phyloP scores from a whole-genome alignment of 2,113 vertebrate genomes.

The Saimiri boliviensis region DNA sequence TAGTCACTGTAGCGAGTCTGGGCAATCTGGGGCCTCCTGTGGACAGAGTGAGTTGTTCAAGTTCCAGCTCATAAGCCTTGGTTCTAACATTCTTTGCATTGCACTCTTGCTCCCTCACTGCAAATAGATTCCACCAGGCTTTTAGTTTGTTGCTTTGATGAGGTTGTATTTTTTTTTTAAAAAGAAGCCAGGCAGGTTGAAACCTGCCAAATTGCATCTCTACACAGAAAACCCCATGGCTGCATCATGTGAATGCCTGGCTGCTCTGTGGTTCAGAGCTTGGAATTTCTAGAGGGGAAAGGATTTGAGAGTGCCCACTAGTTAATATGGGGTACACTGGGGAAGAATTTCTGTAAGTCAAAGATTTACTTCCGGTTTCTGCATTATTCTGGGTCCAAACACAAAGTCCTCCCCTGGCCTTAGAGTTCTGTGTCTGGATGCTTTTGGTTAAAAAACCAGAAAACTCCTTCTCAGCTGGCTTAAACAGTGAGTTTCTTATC shows the following conservation, averaged over 20 bases:
- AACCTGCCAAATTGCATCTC: background rate
- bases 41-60: background rate
- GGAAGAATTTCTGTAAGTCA: slow-evolving; percentile 15
- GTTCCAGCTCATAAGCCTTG: background rate
- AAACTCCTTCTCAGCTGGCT: background rate
- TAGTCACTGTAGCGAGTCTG: background rate
- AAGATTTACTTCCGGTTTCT: background rate
- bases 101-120: background rate
- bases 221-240: background rate
- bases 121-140: background rate
- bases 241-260: background rate
- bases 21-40: background rate
- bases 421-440: background rate
- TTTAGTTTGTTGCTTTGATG: slow-evolving; percentile 32
- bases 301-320: background rate
- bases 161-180: background rate
- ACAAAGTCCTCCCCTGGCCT: background rate
- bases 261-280: background rate
- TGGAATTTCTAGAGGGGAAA: background rate
- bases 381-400: background rate
- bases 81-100: background rate
- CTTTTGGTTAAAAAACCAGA: background rate
- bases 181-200: background rate
- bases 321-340: background rate
- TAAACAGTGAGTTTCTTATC: background rate